Conservation (phyloP, 1,140 invertebrate genomes). For the Phortica variegata region DNA sequence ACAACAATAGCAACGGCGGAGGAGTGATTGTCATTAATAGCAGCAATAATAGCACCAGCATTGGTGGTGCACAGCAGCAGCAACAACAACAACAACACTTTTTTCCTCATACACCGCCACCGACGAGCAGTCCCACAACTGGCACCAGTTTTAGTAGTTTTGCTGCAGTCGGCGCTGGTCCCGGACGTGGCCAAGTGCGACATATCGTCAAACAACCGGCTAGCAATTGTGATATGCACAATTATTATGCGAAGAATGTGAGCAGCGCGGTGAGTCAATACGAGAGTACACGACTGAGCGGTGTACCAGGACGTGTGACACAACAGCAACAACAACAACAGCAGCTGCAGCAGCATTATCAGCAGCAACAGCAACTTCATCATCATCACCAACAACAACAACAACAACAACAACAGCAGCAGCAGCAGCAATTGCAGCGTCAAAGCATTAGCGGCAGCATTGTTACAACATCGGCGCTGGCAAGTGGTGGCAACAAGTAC, state of each 20-base stretch:
- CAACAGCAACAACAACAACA: too few relatives aligned
- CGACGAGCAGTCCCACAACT: neutral
- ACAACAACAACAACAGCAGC: constrained; percentile 17
- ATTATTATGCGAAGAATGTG: constrained; percentile 32
- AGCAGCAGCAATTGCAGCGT: constrained; percentile 19
- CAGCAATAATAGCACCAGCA: constrained; percentile 12
- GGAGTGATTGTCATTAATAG: constrained; percentile 22
- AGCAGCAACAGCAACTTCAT: constrained; percentile 13
- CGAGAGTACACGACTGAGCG: too few relatives aligned
- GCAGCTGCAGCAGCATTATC: constrained; percentile 16
- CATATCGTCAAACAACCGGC: constrained; percentile 28
- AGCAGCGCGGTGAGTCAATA: constrained; percentile 18
- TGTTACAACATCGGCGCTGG: constrained; percentile 11
- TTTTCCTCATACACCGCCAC: constrained; percentile 28
- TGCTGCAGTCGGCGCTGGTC: constrained; percentile 9
- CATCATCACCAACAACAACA: constrained; percentile 27
- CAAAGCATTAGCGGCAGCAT: constrained; percentile 8
- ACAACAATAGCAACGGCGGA: constrained; percentile 25
- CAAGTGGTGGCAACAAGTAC: constrained; percentile 33
- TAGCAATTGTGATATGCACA: constrained; percentile 36
- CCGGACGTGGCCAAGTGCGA: constrained; percentile 16
- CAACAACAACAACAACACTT: constrained; percentile 51
- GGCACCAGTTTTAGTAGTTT: neutral
- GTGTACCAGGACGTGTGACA: too few relatives aligned
- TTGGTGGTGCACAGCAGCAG: constrained; percentile 20